These are phyloP conservation scores for Novumbra hubbsi DNA, from an alignment of 2,797 vertebrate genomes.

Conservation along the genomic window DNA sequence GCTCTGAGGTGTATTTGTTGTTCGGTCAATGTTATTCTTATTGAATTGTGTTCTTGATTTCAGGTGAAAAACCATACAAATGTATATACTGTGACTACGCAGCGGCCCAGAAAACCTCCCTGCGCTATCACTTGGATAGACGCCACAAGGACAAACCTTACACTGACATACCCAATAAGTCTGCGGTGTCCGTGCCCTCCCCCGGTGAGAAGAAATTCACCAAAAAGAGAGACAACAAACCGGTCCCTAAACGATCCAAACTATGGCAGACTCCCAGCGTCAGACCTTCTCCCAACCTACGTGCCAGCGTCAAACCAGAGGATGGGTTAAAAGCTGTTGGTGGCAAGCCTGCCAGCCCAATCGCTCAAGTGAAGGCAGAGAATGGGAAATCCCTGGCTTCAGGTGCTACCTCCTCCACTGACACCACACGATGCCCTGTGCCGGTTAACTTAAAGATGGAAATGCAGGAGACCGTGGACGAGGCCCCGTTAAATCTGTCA, in stretches of 20 bases:
- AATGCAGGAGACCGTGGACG: conserved; percentile 56
- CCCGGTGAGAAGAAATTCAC: conserved; percentile 50
- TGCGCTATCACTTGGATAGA: conserved; percentile 92
- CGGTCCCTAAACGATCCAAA: conserved; percentile 67
- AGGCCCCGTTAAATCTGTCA: conserved; percentile 85
- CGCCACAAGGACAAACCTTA: conserved; percentile 89
- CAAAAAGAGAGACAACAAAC: conserved; percentile 66
- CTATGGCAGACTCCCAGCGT: conserved; percentile 63
- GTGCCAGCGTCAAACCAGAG: conserved; percentile 49
- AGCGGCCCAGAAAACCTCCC: conserved; percentile 95
- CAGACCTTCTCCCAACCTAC: conserved; percentile 41
- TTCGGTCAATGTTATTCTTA: background rate
- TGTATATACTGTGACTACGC: conserved; percentile 96
- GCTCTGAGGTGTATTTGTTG: background rate
- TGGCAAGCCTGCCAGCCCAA: conserved; percentile 31
- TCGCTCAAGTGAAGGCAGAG: conserved; percentile 56
- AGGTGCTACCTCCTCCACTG: conserved; percentile 37
- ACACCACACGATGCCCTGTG: conserved; percentile 34
- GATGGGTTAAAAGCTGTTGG: conserved; percentile 22
- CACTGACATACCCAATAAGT: conserved; percentile 69
- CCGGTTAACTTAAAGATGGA: conserved; percentile 64
- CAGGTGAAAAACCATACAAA: conserved; percentile 97
- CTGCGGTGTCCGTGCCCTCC: conserved; percentile 59
- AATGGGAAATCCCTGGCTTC: conserved; percentile 40
- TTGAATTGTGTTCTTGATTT: background rate